These are phyloP conservation scores for Coreius guichenoti DNA, from an alignment of 2,797 vertebrate genomes.

Conservation along the genomic window DNA sequence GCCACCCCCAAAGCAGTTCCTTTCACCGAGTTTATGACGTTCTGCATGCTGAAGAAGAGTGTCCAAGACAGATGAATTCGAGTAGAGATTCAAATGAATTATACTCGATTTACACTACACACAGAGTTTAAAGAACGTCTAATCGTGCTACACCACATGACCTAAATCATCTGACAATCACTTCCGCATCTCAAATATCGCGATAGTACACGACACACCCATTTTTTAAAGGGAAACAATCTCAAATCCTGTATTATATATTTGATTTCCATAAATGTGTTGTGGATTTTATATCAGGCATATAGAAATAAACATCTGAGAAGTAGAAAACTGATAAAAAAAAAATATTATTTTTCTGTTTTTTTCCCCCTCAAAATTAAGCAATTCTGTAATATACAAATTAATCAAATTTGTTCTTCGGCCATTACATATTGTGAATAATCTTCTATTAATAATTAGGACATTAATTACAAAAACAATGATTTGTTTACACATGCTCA, in stretches of 20 bases:
- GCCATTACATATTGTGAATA: too few relatives aligned
- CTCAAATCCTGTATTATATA: not conserved
- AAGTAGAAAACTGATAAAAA: not conserved
- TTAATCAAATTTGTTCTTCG: not conserved
- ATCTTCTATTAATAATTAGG: not conserved
- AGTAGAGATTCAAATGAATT: not conserved
- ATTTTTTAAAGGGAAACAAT: too few relatives aligned
- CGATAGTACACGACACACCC: slow-evolving; percentile 7
- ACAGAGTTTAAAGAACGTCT: slow-evolving; percentile 9
- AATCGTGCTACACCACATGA: slow-evolving; percentile 47
- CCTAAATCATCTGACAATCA: slow-evolving; percentile 49
- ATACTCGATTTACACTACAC: not conserved
- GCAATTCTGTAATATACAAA: not conserved
- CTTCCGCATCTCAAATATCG: slow-evolving; percentile 52
- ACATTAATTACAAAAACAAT: not conserved
- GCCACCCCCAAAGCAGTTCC: slow-evolving; percentile 88
- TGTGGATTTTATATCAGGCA: not conserved
- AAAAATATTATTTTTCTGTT: too few relatives aligned
- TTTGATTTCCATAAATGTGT: too few relatives aligned
- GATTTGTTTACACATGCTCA: not conserved
- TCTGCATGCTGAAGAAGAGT: slow-evolving; percentile 78
- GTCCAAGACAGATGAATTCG: not conserved
- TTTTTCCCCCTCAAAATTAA: not conserved
- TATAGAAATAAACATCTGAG: not conserved
- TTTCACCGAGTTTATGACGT: slow-evolving; percentile 88